Evolutionary conservation across 2,797 vertebrate genomes (phyloP).

Genomic region (Gobio occitaniae): DNA sequence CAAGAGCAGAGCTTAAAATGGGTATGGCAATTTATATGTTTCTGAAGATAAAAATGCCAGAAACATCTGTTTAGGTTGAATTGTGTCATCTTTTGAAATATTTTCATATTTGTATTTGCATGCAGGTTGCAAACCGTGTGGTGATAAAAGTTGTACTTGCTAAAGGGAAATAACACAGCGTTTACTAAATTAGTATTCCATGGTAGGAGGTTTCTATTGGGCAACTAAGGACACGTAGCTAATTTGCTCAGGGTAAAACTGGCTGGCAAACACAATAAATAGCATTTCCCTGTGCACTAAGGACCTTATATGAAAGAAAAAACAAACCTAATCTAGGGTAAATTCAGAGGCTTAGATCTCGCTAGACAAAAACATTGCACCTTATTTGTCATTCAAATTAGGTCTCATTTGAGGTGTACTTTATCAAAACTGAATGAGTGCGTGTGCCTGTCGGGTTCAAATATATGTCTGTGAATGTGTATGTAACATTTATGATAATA

Average conservation of each 20-base stretch:
- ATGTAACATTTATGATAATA: not conserved
- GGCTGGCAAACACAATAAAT: conserved; percentile 5
- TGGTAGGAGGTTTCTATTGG: not conserved
- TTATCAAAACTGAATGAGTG: not conserved
- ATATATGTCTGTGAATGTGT: not conserved
- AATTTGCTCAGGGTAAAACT: conserved; percentile 29
- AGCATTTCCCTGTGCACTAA: conserved; percentile 12
- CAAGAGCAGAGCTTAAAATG: not conserved
- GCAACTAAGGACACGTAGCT: conserved; percentile 10
- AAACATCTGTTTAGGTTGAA: conserved; percentile 5
- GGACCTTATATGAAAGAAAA: not conserved
- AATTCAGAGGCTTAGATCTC: conserved; percentile 1
- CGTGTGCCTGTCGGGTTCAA: not conserved
- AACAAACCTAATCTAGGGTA: not conserved
- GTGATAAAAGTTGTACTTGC: conserved; percentile 18
- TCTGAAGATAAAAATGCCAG: not conserved
- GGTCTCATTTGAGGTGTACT: conserved; percentile 2
- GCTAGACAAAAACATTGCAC: not conserved
- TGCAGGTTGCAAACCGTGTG: not conserved
- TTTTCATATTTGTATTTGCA: conserved; percentile 32
- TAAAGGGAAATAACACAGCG: not conserved
- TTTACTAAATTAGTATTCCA: conserved; percentile 10
- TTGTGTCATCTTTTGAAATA: conserved; percentile 18
- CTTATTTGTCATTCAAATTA: conserved; percentile 39
- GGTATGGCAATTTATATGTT: not conserved